A percentile compares a stretch with the other conserved stretches of the same genome.
Conservation (phyloP, 2,113 vertebrate genomes). For the Bambusicola thoracicus region DNA sequence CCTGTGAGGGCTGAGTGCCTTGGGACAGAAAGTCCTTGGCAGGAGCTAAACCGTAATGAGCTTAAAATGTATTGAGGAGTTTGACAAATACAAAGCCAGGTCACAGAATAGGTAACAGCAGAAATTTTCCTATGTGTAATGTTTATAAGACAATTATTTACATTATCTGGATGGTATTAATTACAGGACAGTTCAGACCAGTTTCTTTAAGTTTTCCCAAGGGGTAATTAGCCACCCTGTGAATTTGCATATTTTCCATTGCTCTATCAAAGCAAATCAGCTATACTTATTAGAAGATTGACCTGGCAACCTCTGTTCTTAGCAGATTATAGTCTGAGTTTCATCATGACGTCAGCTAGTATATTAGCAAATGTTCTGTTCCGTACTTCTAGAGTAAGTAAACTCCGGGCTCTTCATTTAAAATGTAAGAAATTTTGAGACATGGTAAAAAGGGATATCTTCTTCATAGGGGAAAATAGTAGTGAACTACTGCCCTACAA, state of each 20-base stretch:
- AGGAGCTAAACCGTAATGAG: constrained; percentile 66
- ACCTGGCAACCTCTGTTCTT: constrained; percentile 5
- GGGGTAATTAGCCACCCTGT: not conserved
- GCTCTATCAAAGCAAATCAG: constrained; percentile 10
- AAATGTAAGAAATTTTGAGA: not conserved
- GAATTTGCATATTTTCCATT: constrained; percentile 48
- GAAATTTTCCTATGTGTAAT: constrained; percentile 50
- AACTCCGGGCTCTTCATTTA: not conserved
- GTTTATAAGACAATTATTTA: constrained; percentile 59
- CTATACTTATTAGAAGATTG: constrained; percentile 17
- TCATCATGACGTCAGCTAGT: not conserved
- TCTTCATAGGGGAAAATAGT: not conserved
- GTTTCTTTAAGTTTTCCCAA: constrained; percentile 41
- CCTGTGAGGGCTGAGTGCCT: constrained; percentile 54
- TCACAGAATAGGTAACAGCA: constrained; percentile 49
- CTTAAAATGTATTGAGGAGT: constrained; percentile 11
- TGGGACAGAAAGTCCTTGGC: constrained; percentile 67
- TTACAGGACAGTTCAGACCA: constrained; percentile 53
- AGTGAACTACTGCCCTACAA: not conserved
- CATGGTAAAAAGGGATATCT: not conserved
- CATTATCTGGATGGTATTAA: constrained; percentile 66
- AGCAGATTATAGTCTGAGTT: constrained; percentile 2
- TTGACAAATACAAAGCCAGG: constrained; percentile 34
- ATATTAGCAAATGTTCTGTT: not conserved
- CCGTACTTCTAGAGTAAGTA: not conserved